Percentiles rank a stretch among this genome's conserved stretches.
These are phyloP conservation scores for Eremobia ochroleuca DNA, from an alignment of 2,888 invertebrate genomes.

Conservation along the genomic window DNA sequence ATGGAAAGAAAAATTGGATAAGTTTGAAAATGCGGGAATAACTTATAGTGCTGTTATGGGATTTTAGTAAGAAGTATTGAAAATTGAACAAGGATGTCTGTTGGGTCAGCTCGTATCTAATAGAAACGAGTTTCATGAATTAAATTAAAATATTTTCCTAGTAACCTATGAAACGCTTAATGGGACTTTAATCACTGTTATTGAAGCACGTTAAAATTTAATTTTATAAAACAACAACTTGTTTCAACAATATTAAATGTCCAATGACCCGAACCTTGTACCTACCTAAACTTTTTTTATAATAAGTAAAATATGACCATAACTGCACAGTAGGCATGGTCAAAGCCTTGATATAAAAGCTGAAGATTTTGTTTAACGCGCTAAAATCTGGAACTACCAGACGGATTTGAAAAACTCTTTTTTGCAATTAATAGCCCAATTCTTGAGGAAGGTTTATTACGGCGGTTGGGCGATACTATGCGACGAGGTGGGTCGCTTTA, in stretches of 20 bases:
- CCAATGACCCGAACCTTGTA: constrained; percentile 52
- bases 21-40: not conserved
- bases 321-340: not conserved
- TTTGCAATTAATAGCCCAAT: no score
- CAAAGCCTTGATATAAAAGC: not conserved
- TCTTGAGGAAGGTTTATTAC: not conserved
- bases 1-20: not conserved
- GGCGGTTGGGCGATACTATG: not conserved
- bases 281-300: constrained; percentile 32
- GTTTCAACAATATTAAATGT: constrained; percentile 46
- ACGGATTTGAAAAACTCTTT: no score
- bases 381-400: not conserved
- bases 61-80: not conserved
- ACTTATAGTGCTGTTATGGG: no score
- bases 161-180: not conserved
- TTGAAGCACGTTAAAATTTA: not conserved
- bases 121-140: not conserved
- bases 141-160: constrained; percentile 17
- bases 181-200: constrained; percentile 19
- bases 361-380: not conserved
- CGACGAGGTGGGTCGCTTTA: not conserved
- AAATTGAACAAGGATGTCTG: not conserved
- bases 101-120: not conserved
- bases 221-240: constrained; percentile 14
- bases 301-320: not conserved